These are phyloP conservation scores for Drosophila azteca DNA, from an alignment of 1,140 invertebrate species.

Conservation along the genomic window DNA sequence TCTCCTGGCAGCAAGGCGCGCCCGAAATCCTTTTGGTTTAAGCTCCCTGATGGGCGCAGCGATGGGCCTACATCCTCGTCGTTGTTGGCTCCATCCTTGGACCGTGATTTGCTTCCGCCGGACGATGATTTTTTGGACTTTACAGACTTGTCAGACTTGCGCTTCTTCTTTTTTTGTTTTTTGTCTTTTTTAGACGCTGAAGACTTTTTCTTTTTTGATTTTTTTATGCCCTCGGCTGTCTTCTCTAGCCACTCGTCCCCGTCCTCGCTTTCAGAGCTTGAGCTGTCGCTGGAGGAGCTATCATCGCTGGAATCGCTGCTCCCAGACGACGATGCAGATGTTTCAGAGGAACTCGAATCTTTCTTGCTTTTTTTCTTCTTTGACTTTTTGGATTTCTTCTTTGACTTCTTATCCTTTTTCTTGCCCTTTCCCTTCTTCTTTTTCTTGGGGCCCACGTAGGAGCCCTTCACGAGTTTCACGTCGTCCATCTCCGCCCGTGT, in stretches of 20 bases:
- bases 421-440: slow-evolving; percentile 84
- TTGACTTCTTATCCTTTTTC: slow-evolving; percentile 85
- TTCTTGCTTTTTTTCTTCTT: slow-evolving; percentile 84
- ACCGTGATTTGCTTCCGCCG: slow-evolving; percentile 45
- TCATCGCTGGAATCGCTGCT: slow-evolving; percentile 50
- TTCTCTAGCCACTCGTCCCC: slow-evolving; percentile 74
- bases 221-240: slow-evolving; percentile 77
- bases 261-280: slow-evolving; percentile 45
- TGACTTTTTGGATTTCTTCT: slow-evolving; percentile 84
- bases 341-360: slow-evolving; percentile 67
- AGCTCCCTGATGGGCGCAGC: slow-evolving; percentile 88
- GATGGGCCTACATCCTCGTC: slow-evolving; percentile 89
- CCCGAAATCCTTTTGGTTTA: slow-evolving; percentile 92
- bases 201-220: slow-evolving; percentile 83
- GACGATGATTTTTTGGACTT: slow-evolving; percentile 48
- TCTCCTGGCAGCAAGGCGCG: slow-evolving; percentile 96
- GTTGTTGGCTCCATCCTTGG: slow-evolving; percentile 83
- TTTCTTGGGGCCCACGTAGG: slow-evolving; percentile 84
- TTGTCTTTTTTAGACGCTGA: slow-evolving; percentile 73
- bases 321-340: slow-evolving; percentile 48
- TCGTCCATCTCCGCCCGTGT: slow-evolving; percentile 84
- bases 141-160: slow-evolving; percentile 66
- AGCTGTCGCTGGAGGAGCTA: slow-evolving; percentile 37
- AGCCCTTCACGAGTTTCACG: slow-evolving; percentile 77
- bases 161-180: slow-evolving; percentile 85